Conservation (phyloP, 2,888 invertebrate species). For the Temnothorax rugatulus region DNA sequence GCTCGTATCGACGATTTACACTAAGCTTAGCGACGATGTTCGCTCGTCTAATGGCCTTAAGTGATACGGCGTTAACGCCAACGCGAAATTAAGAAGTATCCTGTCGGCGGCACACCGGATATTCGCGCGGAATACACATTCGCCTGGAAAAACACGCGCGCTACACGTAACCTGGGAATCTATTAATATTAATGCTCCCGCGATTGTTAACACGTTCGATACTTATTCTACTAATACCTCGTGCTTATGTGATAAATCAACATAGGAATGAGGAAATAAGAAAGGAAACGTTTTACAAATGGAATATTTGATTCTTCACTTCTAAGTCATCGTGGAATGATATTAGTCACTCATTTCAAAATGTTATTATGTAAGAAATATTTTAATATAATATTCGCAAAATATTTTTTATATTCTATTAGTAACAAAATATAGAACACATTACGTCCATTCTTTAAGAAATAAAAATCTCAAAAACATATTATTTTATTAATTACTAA, state of each 20-base stretch:
- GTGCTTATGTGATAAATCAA: constrained; percentile 17
- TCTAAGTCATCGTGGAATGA: not conserved
- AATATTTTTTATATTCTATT: not conserved
- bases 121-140: constrained; percentile 21
- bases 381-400: not conserved
- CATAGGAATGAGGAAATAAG: not conserved
- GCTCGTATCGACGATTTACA: constrained; percentile 28
- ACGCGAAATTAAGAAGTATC: constrained; percentile 43
- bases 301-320: not conserved
- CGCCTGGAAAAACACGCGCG: constrained; percentile 5
- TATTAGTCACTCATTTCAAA: not conserved
- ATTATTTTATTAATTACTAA: not conserved
- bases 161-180: not conserved
- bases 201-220: constrained; percentile 42
- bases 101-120: not conserved
- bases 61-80: constrained; percentile 15
- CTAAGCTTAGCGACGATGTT: constrained; percentile 13
- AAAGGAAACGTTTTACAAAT: not conserved
- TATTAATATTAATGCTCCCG: constrained; percentile 46
- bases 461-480: not conserved
- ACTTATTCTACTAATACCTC: constrained; percentile 8
- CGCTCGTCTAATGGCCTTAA: constrained; percentile 26
- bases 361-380: not conserved
- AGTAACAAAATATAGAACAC: not conserved
- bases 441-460: not conserved